Base-by-base conservation (phyloP, 2,113 vertebrate genomes). In the Turnix velox region DNA sequence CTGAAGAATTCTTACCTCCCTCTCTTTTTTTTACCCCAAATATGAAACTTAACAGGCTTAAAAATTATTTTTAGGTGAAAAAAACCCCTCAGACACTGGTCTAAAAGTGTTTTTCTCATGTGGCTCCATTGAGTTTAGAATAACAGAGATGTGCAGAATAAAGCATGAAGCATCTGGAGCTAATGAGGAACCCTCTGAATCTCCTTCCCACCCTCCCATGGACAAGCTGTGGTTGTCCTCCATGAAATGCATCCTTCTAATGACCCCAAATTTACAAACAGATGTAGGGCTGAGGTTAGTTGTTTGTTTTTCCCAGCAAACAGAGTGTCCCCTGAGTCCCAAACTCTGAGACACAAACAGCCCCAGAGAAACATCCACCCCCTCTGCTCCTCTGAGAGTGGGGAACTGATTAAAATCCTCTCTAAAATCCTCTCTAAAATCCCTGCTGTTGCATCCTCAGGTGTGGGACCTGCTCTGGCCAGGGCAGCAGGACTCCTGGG, bases 391-490 rank as follows among this genome's bases (percentile, higher is more conserved):
- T 27, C 80, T 12, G 39, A 2, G 11, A 4, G 3, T 0, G 3
- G 7, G 27, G 68, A 37, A 73, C 0, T n/a, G 6, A 10, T 37
- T 11, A 2, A 19, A 10, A 12, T 18, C 24, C 37, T 3, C 0
- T 10, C 37, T 24, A 1, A 45, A 57, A 43, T 3, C 3, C 22
- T 3, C 0, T 10, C 37, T 24, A 1, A 45, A 57, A 43, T 3
- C 3, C 22, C 5, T 16, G 3, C 5, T 23, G 4, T 24, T 59
- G 30, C 42, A 12, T 10, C 39, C 52, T 7, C 76, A 99, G 98
- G 87, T 98, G 98, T 75, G 39, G 69, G 14, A 65, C 58, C 3
- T 98, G 98, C 49, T 96, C 98, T 1, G 98, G 98, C 23, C n/a
- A 87, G 16, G 98, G 97, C 33, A 90, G 84, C 63, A 97, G 86